Base-by-base conservation (phyloP, 64 coral and sea anemone genomes). In the Anthopleura sola region DNA sequence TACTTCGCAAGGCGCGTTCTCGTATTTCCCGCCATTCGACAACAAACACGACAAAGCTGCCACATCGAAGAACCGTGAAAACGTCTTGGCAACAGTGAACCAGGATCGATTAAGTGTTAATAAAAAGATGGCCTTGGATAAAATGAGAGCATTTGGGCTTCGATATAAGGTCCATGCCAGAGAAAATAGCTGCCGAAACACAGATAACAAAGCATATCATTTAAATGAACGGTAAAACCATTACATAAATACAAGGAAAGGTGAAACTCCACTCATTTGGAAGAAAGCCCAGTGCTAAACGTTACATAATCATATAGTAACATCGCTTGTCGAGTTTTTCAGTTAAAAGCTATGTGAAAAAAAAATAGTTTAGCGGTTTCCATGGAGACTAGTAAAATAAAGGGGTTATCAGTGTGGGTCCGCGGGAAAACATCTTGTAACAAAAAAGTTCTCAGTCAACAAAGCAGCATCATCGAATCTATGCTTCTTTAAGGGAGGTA, bases 111-210 rank as follows among this genome's bases (percentile, higher is more conserved):
- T 47, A 3, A 15, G 36, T 14, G 24, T 79, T 11, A 79, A 79
- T 79, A 79, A 79, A 23, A 24, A 38, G 24, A 79, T 79, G 24
- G 24, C 76, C 9, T 44, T 79, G 36, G 37, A 79, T 20, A 79
- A 79, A 26, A 79, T 79, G 76, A 79, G 76, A 20, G 44, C 47
- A 48, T 79, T 79, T 44, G 76, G 76, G 21, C 18, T 33, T 44
- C 38, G 44, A 13, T 38, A 79, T 37, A 79, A 79, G 31, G 5
- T 19, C 19, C 29, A 24, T 8, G 44, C 37, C 1, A 79, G 39
- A 21, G 37, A 48, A 79, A 79, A 23, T 48, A 79, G 38, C 44
- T 48, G 76, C 24, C 8, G 19, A 79, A 38, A 46, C 5, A 2
- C 4, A 9, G 44, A 37, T 24, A 79, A 79, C 31, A 79, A 79